phyloP scores from a whole-genome alignment of 1,140 invertebrate genomes.

The Drosophila baimaii region DNA sequence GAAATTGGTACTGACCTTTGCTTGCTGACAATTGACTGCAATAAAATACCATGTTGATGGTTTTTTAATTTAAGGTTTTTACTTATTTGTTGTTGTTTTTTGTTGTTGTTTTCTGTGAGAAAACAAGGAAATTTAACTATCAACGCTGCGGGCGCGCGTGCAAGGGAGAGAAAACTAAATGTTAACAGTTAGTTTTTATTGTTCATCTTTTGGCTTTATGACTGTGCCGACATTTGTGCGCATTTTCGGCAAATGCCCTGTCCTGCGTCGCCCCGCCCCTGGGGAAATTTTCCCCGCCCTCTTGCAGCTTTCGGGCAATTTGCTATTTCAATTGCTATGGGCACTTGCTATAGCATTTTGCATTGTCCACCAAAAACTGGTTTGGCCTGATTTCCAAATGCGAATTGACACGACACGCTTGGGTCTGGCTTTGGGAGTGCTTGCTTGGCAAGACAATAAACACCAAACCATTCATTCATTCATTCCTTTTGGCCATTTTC shows the following conservation, averaged over 20 bases:
- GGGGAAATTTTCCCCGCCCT: background rate
- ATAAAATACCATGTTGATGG: background rate
- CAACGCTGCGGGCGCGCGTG: background rate
- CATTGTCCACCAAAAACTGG: conserved; percentile 49
- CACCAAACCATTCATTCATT: conserved; percentile 25
- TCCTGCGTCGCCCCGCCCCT: background rate
- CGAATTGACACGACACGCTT: too few relatives aligned
- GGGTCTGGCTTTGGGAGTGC: too few relatives aligned
- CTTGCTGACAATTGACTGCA: background rate
- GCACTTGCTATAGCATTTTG: conserved; percentile 57
- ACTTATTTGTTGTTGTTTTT: background rate
- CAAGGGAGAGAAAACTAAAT: conserved; percentile 49
- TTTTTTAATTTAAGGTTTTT: conserved; percentile 22
- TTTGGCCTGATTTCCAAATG: conserved; percentile 53
- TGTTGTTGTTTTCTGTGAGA: background rate
- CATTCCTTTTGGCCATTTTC: conserved; percentile 41
- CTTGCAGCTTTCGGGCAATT: conserved; percentile 49
- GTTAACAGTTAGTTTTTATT: conserved; percentile 72
- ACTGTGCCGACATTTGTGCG: conserved; percentile 60
- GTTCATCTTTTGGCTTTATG: conserved; percentile 68
- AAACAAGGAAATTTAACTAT: conserved; percentile 18
- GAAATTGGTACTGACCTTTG: background rate
- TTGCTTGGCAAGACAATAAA: conserved; percentile 19
- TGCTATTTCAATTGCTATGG: conserved; percentile 71
- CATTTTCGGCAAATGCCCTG: conserved; percentile 38